Base-by-base conservation (phyloP, 2,113 vertebrate genomes). In the Cottus gobio region DNA sequence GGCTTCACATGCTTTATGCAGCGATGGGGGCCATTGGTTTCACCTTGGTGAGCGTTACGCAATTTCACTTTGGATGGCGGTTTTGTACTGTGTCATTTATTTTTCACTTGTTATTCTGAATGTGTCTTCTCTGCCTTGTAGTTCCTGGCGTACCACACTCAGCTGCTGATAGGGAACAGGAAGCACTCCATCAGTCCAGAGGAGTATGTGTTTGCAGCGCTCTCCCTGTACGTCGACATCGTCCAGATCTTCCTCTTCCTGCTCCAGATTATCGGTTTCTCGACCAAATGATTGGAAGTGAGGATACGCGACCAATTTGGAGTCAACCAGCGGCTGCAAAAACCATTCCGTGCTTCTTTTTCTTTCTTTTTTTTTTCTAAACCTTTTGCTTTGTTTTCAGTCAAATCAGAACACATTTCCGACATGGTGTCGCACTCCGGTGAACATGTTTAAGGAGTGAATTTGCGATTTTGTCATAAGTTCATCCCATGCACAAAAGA, bases 1-100 rank as follows among this genome's bases (percentile, higher is more conserved):
- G 97, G 98, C 96, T 99, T 37, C 98, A 99, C 84, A 99, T 99
- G 97, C 78, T 99, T n/a, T 99, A 99, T 0, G 97, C 98, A 0
- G 96, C 94, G 34, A 77, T 99, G 0, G 97, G 96, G 0, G 97
- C 98, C 60, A 96, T 99, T 0, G 95, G 75, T 3, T 99, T 97
- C 90, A 99, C 98, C 10, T 85, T 99, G 96, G 98, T 99, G 83
- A 96, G 97, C 91, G 20, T 72, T 26, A 2, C 18, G 0, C n/a
- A 22, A 6, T 24, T 24, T 26, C 20, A 36, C 30, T 4, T 20
- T 39, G 22, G 34, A 54, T 36, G 34, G 7, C 9, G 22, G n/a
- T 24, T 71, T 26, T 24, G 10, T 20, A 12, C 15, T 20, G 10
- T n/a, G 54, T 56, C 11, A 5, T 26, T n/a, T 26, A 15, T 9